Evolutionary conservation across 92 coral and sea anemone species (phyloP).

Genomic region (Porites divaricata): DNA sequence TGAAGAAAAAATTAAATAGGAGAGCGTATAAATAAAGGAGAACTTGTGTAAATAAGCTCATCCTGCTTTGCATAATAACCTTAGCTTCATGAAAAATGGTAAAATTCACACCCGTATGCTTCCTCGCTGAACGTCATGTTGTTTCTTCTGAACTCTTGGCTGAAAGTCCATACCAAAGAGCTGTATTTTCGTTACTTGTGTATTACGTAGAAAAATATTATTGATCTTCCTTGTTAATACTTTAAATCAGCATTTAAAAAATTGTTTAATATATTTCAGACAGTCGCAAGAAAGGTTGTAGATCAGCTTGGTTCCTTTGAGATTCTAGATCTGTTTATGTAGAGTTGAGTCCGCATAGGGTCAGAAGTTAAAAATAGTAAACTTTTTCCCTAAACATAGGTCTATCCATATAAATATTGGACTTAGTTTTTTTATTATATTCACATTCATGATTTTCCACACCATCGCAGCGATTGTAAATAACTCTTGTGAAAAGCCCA

Average conservation of each 20-base stretch:
- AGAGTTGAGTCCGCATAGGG: not conserved
- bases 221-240: too few species aligned
- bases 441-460: not conserved
- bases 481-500: too few species aligned
- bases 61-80: not conserved
- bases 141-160: too few species aligned
- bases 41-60: not conserved
- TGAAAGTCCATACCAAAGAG: too few species aligned
- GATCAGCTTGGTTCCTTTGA: not conserved
- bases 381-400: not conserved
- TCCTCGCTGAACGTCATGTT: too few species aligned
- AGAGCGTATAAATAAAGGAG: not conserved
- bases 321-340: not conserved
- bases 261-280: too few species aligned
- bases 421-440: not conserved
- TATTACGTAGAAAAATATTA: too few species aligned
- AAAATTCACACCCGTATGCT: too few species aligned
- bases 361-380: not conserved
- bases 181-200: too few species aligned
- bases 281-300: too few species aligned
- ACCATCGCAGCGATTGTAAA: not conserved
- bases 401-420: not conserved
- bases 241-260: too few species aligned
- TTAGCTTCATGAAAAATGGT: not conserved
- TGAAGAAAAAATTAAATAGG: not conserved